These are phyloP conservation scores for Sepiola atlantica DNA, from an alignment of 2,888 invertebrate genomes.

Conservation along the genomic window DNA sequence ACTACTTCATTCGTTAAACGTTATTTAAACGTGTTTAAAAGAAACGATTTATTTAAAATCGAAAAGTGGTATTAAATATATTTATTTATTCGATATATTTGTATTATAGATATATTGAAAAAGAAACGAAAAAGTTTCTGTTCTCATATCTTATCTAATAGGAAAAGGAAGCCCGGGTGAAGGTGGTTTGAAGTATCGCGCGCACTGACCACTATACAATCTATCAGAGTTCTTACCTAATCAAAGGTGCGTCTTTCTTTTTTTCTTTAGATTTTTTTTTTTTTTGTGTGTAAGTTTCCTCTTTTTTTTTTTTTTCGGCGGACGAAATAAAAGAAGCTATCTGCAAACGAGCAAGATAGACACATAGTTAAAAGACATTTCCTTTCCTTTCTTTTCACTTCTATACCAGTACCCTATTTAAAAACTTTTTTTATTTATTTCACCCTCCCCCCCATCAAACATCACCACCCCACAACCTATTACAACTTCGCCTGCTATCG, in stretches of 20 bases:
- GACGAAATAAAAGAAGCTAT: not conserved
- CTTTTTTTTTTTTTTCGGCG: not conserved
- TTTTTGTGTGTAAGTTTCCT: not conserved
- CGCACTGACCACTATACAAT: not conserved
- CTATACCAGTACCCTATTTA: not conserved
- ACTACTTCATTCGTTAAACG: too few species aligned
- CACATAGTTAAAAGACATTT: not conserved
- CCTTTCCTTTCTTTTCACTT: not conserved
- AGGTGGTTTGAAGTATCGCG: not conserved
- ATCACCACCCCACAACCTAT: too few species aligned
- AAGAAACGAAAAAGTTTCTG: too few species aligned
- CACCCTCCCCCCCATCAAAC: too few species aligned
- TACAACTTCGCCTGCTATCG: constrained; percentile 2
- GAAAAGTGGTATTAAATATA: too few species aligned
- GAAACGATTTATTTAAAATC: too few species aligned
- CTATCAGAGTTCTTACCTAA: not conserved
- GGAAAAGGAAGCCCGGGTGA: too few species aligned
- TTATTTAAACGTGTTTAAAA: too few species aligned
- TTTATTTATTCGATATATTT: too few species aligned
- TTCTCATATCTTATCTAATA: too few species aligned
- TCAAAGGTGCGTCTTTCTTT: not conserved
- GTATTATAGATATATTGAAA: too few species aligned
- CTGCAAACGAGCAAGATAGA: not conserved
- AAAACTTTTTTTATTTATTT: too few species aligned
- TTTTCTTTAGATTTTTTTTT: not conserved